phyloP scores from a whole-genome alignment of 1,140 invertebrate genomes.

The Drosophila fuyamai region DNA sequence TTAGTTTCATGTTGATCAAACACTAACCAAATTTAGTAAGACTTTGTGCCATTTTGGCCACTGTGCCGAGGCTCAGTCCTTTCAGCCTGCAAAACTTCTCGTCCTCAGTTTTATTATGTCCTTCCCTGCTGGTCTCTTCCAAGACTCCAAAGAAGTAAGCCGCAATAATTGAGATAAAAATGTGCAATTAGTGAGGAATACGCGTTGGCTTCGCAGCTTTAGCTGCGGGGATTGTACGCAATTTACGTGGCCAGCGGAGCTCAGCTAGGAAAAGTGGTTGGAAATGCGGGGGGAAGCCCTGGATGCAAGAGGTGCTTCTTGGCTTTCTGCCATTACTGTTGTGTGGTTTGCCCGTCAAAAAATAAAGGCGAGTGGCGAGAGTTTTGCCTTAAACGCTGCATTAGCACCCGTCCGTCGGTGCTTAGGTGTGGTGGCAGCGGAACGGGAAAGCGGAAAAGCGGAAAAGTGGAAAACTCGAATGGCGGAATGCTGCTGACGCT shows the following conservation, averaged over 20 bases:
- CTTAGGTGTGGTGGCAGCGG: conserved; percentile 19
- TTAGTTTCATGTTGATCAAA: too few relatives aligned
- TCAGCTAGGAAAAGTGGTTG: conserved; percentile 29
- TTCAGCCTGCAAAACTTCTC: background rate
- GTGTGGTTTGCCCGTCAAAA: conserved; percentile 52
- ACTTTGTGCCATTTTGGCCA: too few relatives aligned
- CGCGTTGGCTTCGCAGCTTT: conserved; percentile 49
- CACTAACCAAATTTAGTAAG: too few relatives aligned
- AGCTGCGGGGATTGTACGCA: conserved; percentile 65
- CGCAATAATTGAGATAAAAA: conserved; percentile 80
- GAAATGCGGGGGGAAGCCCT: conserved; percentile 4
- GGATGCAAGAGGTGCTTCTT: conserved; percentile 23
- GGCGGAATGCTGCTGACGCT: conserved; percentile 20
- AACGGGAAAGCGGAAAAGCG: conserved; percentile 9
- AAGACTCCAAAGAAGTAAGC: conserved; percentile 55
- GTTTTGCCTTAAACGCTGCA: conserved; percentile 57
- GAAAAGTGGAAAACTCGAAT: conserved; percentile 16
- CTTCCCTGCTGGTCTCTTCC: background rate
- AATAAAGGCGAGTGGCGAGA: conserved; percentile 21
- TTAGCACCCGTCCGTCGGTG: conserved; percentile 31
- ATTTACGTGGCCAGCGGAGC: conserved; percentile 57
- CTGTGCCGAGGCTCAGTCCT: too few relatives aligned
- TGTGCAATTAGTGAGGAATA: conserved; percentile 73
- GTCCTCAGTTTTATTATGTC: background rate
- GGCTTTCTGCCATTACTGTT: conserved; percentile 55